A percentile compares a stretch with the other conserved stretches of the same genome.
Evolutionary conservation across 2,797 vertebrate species (phyloP).

Genomic region (Sphaeramia orbicularis): DNA sequence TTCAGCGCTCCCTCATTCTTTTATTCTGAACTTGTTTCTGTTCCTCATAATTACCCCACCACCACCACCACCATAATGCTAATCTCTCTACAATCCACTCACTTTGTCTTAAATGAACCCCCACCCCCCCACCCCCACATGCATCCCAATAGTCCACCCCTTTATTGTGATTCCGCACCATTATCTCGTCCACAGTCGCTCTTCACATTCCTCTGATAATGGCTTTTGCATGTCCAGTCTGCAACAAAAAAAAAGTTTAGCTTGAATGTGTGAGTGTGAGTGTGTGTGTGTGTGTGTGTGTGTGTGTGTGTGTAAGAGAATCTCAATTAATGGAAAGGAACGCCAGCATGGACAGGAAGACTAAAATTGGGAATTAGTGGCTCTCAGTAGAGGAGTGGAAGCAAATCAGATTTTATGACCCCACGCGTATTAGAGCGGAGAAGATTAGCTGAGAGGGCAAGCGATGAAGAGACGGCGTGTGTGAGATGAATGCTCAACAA

Average conservation of each 20-base stretch:
- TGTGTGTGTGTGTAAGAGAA: background rate
- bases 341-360: slow-evolving; percentile 44
- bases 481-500: slow-evolving; percentile 55
- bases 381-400: slow-evolving; percentile 64
- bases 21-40: background rate
- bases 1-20: background rate
- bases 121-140: background rate
- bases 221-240: slow-evolving; percentile 14
- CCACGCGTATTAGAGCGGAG: slow-evolving; percentile 52
- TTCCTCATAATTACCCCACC: slow-evolving; percentile 5
- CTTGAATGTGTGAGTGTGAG: too few species aligned
- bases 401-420: slow-evolving; percentile 74
- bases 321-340: slow-evolving; percentile 56
- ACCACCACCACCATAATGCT: slow-evolving; percentile 7
- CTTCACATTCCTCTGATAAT: slow-evolving; percentile 18
- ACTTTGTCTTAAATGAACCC: slow-evolving; percentile 36
- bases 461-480: slow-evolving; percentile 23
- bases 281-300: too few species aligned
- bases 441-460: slow-evolving; percentile 63
- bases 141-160: background rate
- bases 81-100: slow-evolving; percentile 28
- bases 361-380: slow-evolving; percentile 65
- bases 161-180: slow-evolving; percentile 32
- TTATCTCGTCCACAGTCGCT: background rate
- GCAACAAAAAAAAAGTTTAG: too few species aligned